Conservation (phyloP, 1,140 invertebrate genomes). For the Holcopasites calliopsidis region DNA sequence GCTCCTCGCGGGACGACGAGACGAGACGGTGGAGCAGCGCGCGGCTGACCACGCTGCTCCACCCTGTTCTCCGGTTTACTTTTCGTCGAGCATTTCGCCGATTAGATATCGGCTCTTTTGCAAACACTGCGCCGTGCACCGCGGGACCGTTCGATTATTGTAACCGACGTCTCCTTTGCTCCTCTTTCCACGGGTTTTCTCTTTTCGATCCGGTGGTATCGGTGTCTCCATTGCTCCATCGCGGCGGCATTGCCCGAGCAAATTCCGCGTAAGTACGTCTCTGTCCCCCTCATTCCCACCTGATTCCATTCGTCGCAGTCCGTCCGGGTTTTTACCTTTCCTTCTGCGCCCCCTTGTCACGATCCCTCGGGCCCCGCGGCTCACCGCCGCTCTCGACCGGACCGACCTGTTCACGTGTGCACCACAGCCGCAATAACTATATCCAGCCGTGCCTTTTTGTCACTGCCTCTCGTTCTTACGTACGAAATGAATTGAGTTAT, state of each 20-base stretch:
- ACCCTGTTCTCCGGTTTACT: conserved; percentile 67
- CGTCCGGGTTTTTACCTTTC: conserved; percentile 14
- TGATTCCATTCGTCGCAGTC: background rate
- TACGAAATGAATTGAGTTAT: conserved; percentile 63
- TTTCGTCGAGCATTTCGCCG: conserved; percentile 67
- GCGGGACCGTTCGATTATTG: conserved; percentile 63
- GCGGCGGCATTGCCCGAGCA: too few relatives aligned
- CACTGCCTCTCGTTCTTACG: conserved; percentile 44
- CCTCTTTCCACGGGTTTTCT: background rate
- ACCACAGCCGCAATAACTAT: conserved; percentile 59
- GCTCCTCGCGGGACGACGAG: conserved; percentile 20
- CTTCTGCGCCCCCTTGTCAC: background rate
- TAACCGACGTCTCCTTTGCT: conserved; percentile 12
- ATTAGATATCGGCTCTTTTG: conserved; percentile 72
- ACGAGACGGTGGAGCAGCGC: conserved; percentile 2
- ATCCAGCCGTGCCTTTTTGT: conserved; percentile 51
- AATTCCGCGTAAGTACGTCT: background rate
- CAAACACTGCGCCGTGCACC: conserved; percentile 56
- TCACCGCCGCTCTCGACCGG: conserved; percentile 48
- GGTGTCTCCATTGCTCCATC: background rate
- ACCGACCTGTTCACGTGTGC: conserved; percentile 58
- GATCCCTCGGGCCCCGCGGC: background rate
- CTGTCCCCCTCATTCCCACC: background rate
- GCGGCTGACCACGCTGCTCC: conserved; percentile 46
- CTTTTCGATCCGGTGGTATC: background rate